phyloP scores from a whole-genome alignment of 2,113 vertebrate species.

The Zootoca vivipara region DNA sequence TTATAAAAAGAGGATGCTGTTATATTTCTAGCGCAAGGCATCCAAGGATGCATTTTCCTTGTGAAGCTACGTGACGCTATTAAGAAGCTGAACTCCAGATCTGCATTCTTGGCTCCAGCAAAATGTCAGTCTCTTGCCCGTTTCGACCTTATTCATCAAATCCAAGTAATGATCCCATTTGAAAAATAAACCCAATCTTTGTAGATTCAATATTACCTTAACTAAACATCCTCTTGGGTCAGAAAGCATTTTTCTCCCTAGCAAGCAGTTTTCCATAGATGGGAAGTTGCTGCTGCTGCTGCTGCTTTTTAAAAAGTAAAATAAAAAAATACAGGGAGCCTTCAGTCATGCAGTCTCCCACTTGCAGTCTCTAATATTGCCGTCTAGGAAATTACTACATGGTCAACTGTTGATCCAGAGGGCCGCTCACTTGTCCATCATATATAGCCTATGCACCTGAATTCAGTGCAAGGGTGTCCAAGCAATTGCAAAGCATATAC shows the following conservation, averaged over 20 bases:
- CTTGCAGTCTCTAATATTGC: neutral
- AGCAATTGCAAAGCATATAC: no score
- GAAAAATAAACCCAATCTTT: neutral
- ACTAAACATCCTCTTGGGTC: neutral
- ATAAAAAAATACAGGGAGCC: neutral
- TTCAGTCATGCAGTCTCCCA: neutral
- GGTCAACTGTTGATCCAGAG: neutral
- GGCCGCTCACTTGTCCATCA: neutral
- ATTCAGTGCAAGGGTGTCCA: no score
- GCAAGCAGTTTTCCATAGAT: neutral
- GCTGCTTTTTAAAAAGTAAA: no score
- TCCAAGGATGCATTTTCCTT: neutral
- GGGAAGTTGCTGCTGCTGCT: neutral
- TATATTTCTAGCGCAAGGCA: neutral
- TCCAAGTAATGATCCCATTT: neutral
- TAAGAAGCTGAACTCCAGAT: neutral
- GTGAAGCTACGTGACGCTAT: neutral
- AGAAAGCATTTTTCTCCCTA: neutral
- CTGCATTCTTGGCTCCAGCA: neutral
- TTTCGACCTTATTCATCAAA: neutral
- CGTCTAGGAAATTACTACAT: neutral
- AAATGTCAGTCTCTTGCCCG: neutral
- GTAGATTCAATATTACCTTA: neutral
- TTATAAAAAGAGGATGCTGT: neutral
- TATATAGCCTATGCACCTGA: neutral